Percentiles rank a stretch among this genome's conserved stretches.
These are phyloP conservation scores for Scarus forsteni DNA, from an alignment of 2,797 vertebrate genomes.

Conservation along the genomic window DNA sequence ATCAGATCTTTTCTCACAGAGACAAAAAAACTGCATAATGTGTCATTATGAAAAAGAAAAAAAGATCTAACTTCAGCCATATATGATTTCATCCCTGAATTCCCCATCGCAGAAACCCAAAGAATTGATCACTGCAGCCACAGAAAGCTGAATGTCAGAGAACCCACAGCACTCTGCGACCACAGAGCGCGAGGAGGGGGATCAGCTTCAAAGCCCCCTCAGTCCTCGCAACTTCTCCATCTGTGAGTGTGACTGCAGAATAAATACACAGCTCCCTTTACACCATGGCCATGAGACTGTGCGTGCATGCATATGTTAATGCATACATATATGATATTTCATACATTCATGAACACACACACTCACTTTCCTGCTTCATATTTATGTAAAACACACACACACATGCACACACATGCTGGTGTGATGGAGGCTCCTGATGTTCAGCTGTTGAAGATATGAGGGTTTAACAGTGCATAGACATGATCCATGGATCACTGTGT, in stretches of 20 bases:
- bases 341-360: conserved; percentile 24
- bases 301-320: conserved; percentile 19
- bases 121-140: not conserved
- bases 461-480: not conserved
- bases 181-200: conserved; percentile 18
- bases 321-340: conserved; percentile 23
- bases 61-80: not conserved
- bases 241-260: conserved; percentile 26
- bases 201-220: conserved; percentile 52
- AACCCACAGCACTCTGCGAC: conserved; percentile 22
- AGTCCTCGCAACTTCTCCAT: conserved; percentile 31
- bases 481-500: conserved; percentile 3
- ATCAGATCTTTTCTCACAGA: no score
- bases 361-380: not conserved
- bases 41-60: not conserved
- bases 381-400: conserved; percentile 36
- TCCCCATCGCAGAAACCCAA: not conserved
- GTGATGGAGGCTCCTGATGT: not conserved
- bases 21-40: no score
- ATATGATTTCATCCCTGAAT: not conserved
- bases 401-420: conserved; percentile 31
- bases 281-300: conserved; percentile 16
- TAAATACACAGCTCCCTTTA: conserved; percentile 35
- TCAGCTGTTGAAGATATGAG: conserved; percentile 5
- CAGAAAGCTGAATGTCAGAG: not conserved